Evolutionary conservation across 2,888 invertebrate species (phyloP).

Genomic region (Chrysodeixis includens): DNA sequence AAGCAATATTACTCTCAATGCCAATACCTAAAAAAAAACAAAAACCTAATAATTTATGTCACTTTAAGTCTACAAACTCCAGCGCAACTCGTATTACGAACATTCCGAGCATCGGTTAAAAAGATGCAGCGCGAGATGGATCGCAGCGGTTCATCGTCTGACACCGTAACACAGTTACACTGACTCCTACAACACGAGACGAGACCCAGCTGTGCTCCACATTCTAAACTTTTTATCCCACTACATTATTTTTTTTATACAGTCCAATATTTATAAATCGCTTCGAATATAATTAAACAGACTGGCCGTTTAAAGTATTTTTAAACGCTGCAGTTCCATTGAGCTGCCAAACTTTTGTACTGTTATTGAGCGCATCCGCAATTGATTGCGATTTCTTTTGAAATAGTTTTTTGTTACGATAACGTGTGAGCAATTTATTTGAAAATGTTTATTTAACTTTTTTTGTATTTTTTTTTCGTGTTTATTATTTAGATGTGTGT

Average conservation of each 20-base stretch:
- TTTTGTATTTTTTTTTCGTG: not conserved
- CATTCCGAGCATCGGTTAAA: slow-evolving; percentile 13
- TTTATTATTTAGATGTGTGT: slow-evolving; percentile 21
- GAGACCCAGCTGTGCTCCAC: slow-evolving; percentile 11
- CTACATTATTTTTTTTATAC: not conserved
- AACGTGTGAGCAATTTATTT: not conserved
- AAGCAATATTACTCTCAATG: too few relatives aligned
- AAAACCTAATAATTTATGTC: too few relatives aligned
- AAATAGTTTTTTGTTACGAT: not conserved
- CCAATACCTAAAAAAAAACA: too few relatives aligned
- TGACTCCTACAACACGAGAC: slow-evolving; percentile 10
- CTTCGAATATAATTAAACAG: not conserved
- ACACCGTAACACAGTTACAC: slow-evolving; percentile 8
- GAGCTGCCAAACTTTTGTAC: slow-evolving; percentile 2
- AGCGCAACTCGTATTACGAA: not conserved
- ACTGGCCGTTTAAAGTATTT: not conserved
- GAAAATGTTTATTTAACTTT: not conserved
- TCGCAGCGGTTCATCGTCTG: slow-evolving; percentile 5
- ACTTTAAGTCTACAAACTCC: not conserved
- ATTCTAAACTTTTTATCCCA: slow-evolving; percentile 10
- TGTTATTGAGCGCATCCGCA: not conserved
- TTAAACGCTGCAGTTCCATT: not conserved
- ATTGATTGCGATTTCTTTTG: not conserved
- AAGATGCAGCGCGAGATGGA: slow-evolving; percentile 21
- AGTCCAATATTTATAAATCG: not conserved